Base-by-base conservation (phyloP, 2,888 invertebrate species). In the Crematogaster levior region DNA sequence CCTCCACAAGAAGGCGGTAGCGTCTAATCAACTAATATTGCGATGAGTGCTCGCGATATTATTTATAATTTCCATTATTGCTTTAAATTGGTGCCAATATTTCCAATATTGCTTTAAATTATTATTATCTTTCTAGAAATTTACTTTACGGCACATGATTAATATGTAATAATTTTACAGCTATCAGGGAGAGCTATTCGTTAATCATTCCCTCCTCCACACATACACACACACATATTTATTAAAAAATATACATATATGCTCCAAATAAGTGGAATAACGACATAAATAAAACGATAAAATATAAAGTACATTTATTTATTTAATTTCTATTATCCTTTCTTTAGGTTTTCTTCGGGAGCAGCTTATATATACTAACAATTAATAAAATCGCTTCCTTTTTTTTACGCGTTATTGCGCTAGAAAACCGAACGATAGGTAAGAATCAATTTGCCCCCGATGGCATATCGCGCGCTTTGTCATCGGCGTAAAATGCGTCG, bases 391-490 rank as follows among this genome's bases (percentile, higher is more conserved):
- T 65, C 18, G 34, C 24, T 65, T 48, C 34, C 46, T 37, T 65
- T 48, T 34, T 73, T 75, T 75, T 37, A 24, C 37, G 12, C 7
- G 34, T 65, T 46, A 24, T 27, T 27, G 68, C n/a, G n/a, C 21
- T 37, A 21, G 40, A 68, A 40, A 27, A 40, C 18, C 68, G 9
- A 48, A 48, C 24, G 75, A 72, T 24, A 40, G 30, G 27, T 65
- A 65, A 65, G 72, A 75, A 68, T 53, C n/a, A 68, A 68, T 75
- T 75, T 75, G 75, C 75, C 15, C 21, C 75, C 75, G 75, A 75
- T 27, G 12, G 18, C 37, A 15, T 37, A 34, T 24, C 37, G 75
- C 21, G 40, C 37, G 37, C 40, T 4, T 34, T 24, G 63, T 61
- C 75, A 68, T 53, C 68, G 21, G 48, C 51, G 75, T 30, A 68